Evolutionary conservation across 2,113 vertebrate genomes (phyloP).

Genomic region (Leiothrix lutea): DNA sequence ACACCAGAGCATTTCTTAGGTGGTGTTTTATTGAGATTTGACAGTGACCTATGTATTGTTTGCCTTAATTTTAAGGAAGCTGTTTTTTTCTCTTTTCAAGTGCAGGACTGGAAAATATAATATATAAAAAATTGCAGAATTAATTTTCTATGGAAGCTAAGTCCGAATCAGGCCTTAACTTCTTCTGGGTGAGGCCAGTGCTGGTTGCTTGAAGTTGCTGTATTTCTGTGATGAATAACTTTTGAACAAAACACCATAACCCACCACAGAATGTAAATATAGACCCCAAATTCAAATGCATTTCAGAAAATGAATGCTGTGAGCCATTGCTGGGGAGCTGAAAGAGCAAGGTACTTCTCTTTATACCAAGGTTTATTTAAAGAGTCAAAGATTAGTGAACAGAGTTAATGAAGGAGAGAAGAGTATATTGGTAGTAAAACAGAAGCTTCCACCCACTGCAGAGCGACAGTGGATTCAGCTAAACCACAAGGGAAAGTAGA

Average conservation of each 20-base stretch:
- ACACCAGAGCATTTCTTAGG: background rate
- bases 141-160: background rate
- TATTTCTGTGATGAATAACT: background rate
- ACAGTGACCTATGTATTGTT: background rate
- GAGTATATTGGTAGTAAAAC: background rate
- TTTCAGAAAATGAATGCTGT: background rate
- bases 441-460: background rate
- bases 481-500: background rate
- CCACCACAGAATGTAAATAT: background rate
- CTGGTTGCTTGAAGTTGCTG: background rate
- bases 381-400: background rate
- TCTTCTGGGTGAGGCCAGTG: background rate
- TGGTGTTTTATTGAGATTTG: background rate
- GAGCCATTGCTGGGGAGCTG: background rate
- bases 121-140: background rate
- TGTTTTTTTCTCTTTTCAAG: background rate
- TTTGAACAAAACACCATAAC: background rate
- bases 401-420: background rate
- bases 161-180: background rate
- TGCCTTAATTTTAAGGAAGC: background rate
- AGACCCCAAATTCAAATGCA: background rate
- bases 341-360: background rate
- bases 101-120: background rate
- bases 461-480: background rate
- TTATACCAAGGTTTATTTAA: background rate